Base-by-base conservation (phyloP, 2,888 invertebrate genomes). In the Bibio marci region DNA sequence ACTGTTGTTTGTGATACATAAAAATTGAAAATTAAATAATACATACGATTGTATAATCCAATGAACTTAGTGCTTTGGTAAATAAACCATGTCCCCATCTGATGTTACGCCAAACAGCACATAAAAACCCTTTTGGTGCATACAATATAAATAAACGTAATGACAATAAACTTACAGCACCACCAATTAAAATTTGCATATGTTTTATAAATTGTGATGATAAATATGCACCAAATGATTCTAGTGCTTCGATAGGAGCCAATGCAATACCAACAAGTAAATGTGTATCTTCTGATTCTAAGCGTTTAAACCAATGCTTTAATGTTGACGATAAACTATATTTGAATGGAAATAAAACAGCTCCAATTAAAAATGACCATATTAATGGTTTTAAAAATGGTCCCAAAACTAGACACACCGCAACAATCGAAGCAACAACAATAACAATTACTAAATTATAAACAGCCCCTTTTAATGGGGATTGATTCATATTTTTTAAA, bases 291-390 rank as follows among this genome's bases (percentile, higher is more conserved):
- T 73, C 69, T 43, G 70, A 68, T 51, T 81, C 78, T 31, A 80
- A 56, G 39, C 67, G 64, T 50, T 72, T 68, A 53, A 88, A 79
- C 90, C 91, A 91, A 46, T 73, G 69, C 49, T 80, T 76, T 17
- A 88, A 67, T 43, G 72, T 65, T 43, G 75, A 74, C 1, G 88
- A 77, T 33, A 94, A 59, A 40, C 73, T 76, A 44, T 80, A 72
- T 59, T 97, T 97, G 53, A 92, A 80, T 0, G 97, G 97, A 59
- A 92, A 90, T n/a, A 97, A 67, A 30, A 94, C 82, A 1, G 94
- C 91, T n/a, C 98, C 98, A 51, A 92, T 87, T 26, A 98, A 66
- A 41, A 92, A 66, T 1, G 97, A 94, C 97, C 97, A 98, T 48
- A 95, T 70, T 39, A 98, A 62, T 0, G 97, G 94, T 48, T 87